Base-by-base conservation (phyloP, 2,113 vertebrate species). In the Lepus americanus region DNA sequence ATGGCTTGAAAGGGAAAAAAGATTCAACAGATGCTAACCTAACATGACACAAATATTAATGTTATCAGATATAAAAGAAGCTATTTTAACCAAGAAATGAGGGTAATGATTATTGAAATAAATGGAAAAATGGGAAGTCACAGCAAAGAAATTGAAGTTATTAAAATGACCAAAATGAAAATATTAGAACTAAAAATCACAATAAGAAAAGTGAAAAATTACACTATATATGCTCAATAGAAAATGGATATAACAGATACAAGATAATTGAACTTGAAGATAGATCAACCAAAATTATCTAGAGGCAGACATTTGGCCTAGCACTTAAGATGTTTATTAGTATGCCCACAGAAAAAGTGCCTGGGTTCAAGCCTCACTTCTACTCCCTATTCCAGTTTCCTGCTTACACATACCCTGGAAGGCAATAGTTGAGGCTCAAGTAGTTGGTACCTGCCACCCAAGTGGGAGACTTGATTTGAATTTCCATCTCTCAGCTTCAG, bases 171-270 rank as follows among this genome's bases (percentile, higher is more conserved):
- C 6, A 6, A 53, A 80, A 27, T 36, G 31, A 23, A 93, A 90
- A 81, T 39, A 80, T 90, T 93, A 63, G 55, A 86, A 69, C 53
- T 59, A 61, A 81, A 91, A 77, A n/a, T 9, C 29, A 64, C 17
- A 59, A 94, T 31, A 39, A 76, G 4, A 44, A 91, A 88, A 89
- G 44, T 63, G 16, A n/a, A 86, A 89, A 77, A 61, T 44, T 80
- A 55, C 0, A 39, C 7, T 27, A 23, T 20, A 85, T 85, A 12
- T 44, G 23, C n/a, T 92, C 63, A 51, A 72, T 22, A 59, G 22
- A 87, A 20, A 87, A 27, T 53, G 49, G 49, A 86, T 14, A 39
- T 61, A 27, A 33, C 14, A 29, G 3, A 61, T 5, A 44, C 76
- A 72, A 92, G 49, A 5, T 64, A 78, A 84, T 49, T 44, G 49